Evolutionary conservation across 2,888 invertebrate genomes (phyloP).

Genomic region (Mythimna impura): DNA sequence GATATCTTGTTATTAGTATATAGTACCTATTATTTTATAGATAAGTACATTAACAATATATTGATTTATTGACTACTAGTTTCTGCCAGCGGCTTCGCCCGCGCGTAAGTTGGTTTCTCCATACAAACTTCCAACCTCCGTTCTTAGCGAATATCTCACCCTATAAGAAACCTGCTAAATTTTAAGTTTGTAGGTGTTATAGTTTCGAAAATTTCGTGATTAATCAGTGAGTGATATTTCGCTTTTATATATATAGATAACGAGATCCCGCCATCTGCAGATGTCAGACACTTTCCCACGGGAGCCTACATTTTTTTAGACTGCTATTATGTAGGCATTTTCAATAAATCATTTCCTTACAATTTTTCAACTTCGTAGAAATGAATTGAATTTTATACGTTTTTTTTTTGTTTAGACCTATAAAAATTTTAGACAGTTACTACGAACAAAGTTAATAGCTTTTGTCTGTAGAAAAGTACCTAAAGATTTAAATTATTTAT

Average conservation of each 20-base stretch:
- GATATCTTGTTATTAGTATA: too few species aligned
- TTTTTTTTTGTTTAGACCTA: not conserved
- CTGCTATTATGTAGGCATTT: conserved; percentile 2
- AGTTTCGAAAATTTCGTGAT: too few species aligned
- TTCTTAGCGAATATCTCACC: too few species aligned
- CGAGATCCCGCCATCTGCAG: conserved; percentile 17
- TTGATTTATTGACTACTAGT: conserved; percentile 12
- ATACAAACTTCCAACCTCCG: too few species aligned
- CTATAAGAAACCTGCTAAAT: too few species aligned
- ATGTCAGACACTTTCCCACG: conserved; percentile 11
- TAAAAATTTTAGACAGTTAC: not conserved
- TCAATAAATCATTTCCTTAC: not conserved
- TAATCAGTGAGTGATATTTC: too few species aligned
- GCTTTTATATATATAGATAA: not conserved
- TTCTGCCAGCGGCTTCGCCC: too few species aligned
- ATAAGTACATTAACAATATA: conserved; percentile 16
- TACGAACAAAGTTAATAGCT: not conserved
- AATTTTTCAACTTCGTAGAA: not conserved
- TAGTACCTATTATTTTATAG: not conserved
- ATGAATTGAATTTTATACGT: not conserved
- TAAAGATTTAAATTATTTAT: not conserved
- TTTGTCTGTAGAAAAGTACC: not conserved
- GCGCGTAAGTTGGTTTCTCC: too few species aligned
- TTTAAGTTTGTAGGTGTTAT: too few species aligned
- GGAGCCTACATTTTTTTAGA: conserved; percentile 12